Evolutionary conservation across 2,113 vertebrate genomes (phyloP).

Genomic region (Hippocampus zosterae): DNA sequence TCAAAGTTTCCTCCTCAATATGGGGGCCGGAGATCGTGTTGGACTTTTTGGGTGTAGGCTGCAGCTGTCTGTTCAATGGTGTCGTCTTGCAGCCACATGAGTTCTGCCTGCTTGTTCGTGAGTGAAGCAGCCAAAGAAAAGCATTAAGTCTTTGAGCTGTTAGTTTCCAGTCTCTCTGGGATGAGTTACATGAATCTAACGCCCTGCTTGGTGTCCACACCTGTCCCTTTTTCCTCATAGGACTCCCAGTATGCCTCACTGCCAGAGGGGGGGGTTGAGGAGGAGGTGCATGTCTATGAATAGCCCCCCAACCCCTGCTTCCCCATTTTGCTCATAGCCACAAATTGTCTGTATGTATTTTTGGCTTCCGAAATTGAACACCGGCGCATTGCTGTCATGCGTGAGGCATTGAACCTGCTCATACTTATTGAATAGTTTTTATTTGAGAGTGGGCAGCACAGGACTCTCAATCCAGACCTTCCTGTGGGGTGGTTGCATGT

Average conservation of each 20-base stretch:
- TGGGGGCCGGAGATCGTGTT: slow-evolving; percentile 13
- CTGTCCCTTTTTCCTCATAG: slow-evolving; percentile 33
- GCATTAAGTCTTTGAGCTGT: not conserved
- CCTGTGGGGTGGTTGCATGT: not conserved
- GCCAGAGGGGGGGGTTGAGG: slow-evolving; percentile 15
- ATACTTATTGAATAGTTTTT: not conserved
- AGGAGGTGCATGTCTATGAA: slow-evolving; percentile 40
- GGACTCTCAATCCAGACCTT: not conserved
- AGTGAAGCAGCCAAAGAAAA: not conserved
- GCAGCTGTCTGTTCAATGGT: not conserved
- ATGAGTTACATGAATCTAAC: slow-evolving; percentile 13
- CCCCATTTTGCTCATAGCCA: slow-evolving; percentile 37
- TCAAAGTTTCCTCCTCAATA: slow-evolving; percentile 51
- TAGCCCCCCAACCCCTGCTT: slow-evolving; percentile 25
- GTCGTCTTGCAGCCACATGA: not conserved
- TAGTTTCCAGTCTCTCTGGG: not conserved
- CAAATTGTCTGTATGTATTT: slow-evolving; percentile 51
- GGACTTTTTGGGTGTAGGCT: slow-evolving; percentile 32
- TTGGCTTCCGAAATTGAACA: slow-evolving; percentile 42
- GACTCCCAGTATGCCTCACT: slow-evolving; percentile 46
- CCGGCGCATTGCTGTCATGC: not conserved
- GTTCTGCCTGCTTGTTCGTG: not conserved
- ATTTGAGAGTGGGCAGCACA: not conserved
- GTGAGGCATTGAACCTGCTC: not conserved
- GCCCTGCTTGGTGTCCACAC: slow-evolving; percentile 36